Evolutionary conservation across 1,140 invertebrate genomes (phyloP).

Genomic region (Leptinotarsa defecta): DNA sequence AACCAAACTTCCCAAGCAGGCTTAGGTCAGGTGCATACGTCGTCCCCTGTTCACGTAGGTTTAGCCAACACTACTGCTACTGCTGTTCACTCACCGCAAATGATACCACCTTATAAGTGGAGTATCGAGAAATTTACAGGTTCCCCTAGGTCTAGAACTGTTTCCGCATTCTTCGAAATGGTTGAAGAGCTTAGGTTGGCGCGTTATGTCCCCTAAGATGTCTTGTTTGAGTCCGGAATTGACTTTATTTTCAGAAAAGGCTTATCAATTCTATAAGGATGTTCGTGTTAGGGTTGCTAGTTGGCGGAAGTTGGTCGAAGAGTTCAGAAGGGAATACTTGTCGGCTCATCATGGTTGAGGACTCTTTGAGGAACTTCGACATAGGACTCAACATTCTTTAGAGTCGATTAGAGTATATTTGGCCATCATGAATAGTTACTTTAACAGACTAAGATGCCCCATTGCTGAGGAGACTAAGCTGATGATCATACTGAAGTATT

Average conservation of each 20-base stretch:
- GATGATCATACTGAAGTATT: slow-evolving; percentile 25
- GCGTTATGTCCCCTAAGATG: slow-evolving; percentile 31
- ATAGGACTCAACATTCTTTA: neutral
- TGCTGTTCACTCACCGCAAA: neutral
- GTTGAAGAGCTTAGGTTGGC: slow-evolving; percentile 42
- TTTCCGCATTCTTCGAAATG: slow-evolving; percentile 44
- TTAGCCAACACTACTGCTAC: neutral
- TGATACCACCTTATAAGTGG: slow-evolving; percentile 13
- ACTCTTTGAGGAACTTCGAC: neutral
- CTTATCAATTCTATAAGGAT: too few relatives aligned
- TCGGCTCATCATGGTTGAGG: neutral
- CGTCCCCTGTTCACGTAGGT: neutral
- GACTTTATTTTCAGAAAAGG: neutral
- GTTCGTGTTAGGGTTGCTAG: too few relatives aligned
- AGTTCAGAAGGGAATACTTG: too few relatives aligned
- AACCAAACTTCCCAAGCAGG: neutral
- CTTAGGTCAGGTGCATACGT: neutral
- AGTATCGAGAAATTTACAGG: slow-evolving; percentile 18
- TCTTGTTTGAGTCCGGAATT: slow-evolving; percentile 24
- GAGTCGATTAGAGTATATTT: slow-evolving; percentile 24
- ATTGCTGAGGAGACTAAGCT: slow-evolving; percentile 20
- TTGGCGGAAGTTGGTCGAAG: too few relatives aligned
- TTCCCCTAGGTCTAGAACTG: slow-evolving; percentile 9
- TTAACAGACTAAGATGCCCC: slow-evolving; percentile 37
- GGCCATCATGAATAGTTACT: slow-evolving; percentile 45